Percentiles rank a stretch among this genome's conserved stretches.
Conservation (phyloP, 2,113 vertebrate genomes). For the Xyrauchen texanus region DNA sequence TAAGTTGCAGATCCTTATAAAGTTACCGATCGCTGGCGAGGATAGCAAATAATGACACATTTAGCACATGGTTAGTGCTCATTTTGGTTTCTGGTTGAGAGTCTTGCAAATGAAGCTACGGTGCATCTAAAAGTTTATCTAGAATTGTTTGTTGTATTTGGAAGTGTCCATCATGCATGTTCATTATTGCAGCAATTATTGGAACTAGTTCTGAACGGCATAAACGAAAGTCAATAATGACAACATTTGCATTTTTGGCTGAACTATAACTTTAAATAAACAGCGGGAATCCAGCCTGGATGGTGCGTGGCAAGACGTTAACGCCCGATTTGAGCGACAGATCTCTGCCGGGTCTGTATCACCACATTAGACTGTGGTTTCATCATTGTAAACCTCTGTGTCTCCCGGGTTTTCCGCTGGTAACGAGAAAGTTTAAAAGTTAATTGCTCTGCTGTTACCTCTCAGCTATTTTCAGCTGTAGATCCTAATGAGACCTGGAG, state of each 20-base stretch:
- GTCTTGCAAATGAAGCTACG: too few species aligned
- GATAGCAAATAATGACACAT: too few species aligned
- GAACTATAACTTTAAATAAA: neutral
- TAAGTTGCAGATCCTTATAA: too few species aligned
- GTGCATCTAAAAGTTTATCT: too few species aligned
- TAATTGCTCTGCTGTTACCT: slow-evolving; percentile 63
- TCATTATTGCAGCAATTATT: too few species aligned
- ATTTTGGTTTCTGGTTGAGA: too few species aligned
- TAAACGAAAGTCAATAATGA: too few species aligned
- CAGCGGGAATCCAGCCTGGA: neutral
- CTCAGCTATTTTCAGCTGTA: slow-evolving; percentile 61
- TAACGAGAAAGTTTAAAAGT: slow-evolving; percentile 61
- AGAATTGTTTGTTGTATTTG: too few species aligned
- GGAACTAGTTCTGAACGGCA: too few species aligned
- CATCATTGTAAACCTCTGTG: slow-evolving; percentile 30
- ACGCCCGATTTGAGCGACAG: slow-evolving; percentile 14
- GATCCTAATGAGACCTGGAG: slow-evolving; percentile 59
- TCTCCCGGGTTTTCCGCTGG: slow-evolving; percentile 52
- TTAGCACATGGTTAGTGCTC: too few species aligned
- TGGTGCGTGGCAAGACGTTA: neutral
- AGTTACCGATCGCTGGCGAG: too few species aligned
- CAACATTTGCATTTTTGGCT: neutral
- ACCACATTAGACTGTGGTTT: slow-evolving; percentile 17
- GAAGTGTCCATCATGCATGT: too few species aligned
- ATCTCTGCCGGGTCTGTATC: neutral